Base-by-base conservation (phyloP, 1,140 invertebrate species). In the Nasonia longicornis region DNA sequence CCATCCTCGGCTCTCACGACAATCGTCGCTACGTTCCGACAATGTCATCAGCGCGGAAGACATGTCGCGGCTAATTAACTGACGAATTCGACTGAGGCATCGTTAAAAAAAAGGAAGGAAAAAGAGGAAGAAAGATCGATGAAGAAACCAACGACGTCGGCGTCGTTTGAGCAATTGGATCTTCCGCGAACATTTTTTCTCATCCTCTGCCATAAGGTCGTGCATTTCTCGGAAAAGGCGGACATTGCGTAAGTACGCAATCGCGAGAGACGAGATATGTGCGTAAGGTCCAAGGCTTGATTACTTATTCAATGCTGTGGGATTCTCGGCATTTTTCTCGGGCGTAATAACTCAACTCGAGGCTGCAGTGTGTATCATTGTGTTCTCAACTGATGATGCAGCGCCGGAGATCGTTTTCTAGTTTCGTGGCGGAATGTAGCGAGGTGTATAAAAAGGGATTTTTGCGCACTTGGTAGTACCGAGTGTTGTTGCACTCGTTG, bases 21-120 rank as follows among this genome's bases (percentile, higher is more conserved):
- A 4, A 14, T 77, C 52, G 45, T 52, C 16, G 26, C 48, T 69
- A 12, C 64, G 22, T 20, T 11, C 16, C 12, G 12, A 2, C 14
- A 52, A 20, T 20, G 16, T 58, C 52, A 58, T 58, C 52, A 58
- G 14, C 16, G 29, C 66, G 45, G 31, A 7, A 11, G 26, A 63
- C 69, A 63, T 72, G 20, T 45, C 22, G 38, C 35, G 35, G 52
- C 52, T 73, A 73, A 73, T 79, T 45, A 38, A 79, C 31, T n/a
- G 64, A 48, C 22, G 70, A 79, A 73, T 79, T 79, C 71, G 72
- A 72, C 42, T 29, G 22, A 79, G 20, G 29, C 77, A 22, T 71
- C 48, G n/a, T 26, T 10, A 16, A 70, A 70, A 70, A 38, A 67
- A 67, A 67, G 20, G 26, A 26, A 29, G 16, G 31, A 6, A 35